Base-by-base conservation (phyloP, 2,113 vertebrate genomes). In the Nothobranchius kuhntae region DNA sequence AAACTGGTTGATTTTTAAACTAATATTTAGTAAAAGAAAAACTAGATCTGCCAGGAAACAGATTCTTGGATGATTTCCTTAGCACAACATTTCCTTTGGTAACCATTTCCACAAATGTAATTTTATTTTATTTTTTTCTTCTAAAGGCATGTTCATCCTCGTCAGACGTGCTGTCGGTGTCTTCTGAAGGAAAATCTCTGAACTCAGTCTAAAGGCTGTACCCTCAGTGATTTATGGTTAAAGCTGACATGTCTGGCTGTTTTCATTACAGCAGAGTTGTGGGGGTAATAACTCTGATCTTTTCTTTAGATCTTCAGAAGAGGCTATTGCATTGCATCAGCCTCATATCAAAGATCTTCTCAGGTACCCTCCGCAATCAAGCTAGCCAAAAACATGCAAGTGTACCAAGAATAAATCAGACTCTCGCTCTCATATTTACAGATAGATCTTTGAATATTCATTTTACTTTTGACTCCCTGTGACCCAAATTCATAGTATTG, bases 251-350 rank as follows among this genome's bases (percentile, higher is more conserved):
- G 58, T 13, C 61, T 77, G 64, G 12, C 63, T 65, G 67, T 72
- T 83, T 62, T 58, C 58, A 59, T 62, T 79, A 66, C 46, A 2
- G 45, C 57, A 58, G 46, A 75, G 76, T 65, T 68, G 52, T 62
- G 56, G 71, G 65, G 55, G 56, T 78, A 87, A 84, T 87, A 80
- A 82, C 71, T 73, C 53, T 57, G 66, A 78, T 71, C 56, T 74
- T 70, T 77, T 68, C 68, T 78, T 55, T 61, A 7, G 57, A 53
- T 36, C 60, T 74, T 38, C 62, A 73, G 46, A 79, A 83, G 50
- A 57, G 56, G 24, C 52, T 70, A 71, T 75, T 36, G 64, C 69
- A 13, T 74, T 74, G 53, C 61, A 69, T 79, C 80, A 74, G 69
- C 48, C 40, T 77, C 51, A 17, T 80, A 78, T 85, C 56, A 78